phyloP scores from a whole-genome alignment of 2,797 vertebrate genomes.

The Chelidonichthys spinosus region DNA sequence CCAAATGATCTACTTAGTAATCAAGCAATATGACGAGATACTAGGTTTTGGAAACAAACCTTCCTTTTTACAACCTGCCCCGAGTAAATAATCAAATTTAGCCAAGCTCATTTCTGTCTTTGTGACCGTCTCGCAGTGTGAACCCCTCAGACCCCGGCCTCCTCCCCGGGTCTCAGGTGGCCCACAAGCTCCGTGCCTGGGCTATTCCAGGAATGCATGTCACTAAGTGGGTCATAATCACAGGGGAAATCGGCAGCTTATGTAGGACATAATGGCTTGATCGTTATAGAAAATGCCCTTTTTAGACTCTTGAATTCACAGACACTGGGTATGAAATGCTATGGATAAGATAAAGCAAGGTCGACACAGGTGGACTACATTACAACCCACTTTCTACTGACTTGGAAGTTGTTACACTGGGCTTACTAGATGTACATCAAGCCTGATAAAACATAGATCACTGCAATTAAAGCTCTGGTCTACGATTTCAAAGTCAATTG shows the following conservation, averaged over 20 bases:
- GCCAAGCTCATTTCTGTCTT: slow-evolving; percentile 9
- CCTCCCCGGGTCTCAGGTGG: slow-evolving; percentile 58
- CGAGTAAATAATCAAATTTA: slow-evolving; percentile 4
- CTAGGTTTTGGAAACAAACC: background rate
- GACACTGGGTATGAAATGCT: slow-evolving; percentile 10
- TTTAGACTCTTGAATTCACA: slow-evolving; percentile 27
- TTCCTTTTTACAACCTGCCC: background rate
- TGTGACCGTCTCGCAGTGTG: slow-evolving; percentile 25
- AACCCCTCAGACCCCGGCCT: slow-evolving; percentile 29
- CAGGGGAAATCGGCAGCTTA: slow-evolving; percentile 65
- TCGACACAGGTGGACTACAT: background rate
- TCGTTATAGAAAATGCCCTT: slow-evolving; percentile 33
- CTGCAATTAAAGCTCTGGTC: background rate
- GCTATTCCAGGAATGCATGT: slow-evolving; percentile 79
- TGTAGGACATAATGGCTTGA: slow-evolving; percentile 51
- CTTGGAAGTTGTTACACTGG: too few species aligned
- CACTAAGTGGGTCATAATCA: slow-evolving; percentile 76
- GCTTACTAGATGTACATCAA: too few species aligned
- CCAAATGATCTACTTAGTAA: background rate
- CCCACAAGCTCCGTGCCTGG: slow-evolving; percentile 52
- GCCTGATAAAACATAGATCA: background rate
- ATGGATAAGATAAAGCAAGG: background rate
- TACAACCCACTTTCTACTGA: too few species aligned
- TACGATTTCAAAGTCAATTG: too few species aligned
- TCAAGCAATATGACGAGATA: background rate